Evolutionary conservation across 2,113 vertebrate species (phyloP).

Genomic region (Festucalex cinctus): DNA sequence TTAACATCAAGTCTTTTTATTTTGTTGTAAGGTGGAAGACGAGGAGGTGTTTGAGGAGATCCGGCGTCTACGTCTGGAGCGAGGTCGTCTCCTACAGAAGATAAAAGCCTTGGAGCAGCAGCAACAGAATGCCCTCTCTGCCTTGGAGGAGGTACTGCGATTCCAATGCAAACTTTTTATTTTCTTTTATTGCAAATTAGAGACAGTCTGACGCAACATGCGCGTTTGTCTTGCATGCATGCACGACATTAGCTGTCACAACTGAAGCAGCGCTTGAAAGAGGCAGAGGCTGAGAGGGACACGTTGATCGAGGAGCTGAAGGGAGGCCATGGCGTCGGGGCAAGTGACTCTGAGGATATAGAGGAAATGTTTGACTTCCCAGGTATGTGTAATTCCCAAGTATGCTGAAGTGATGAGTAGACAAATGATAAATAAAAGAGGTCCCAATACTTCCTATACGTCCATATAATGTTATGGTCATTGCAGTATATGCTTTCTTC

Average conservation of each 20-base stretch:
- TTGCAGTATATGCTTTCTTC: conserved; percentile 12
- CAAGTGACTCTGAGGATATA: conserved; percentile 68
- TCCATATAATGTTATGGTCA: not conserved
- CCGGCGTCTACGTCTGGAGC: conserved; percentile 82
- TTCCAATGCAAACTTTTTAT: not conserved
- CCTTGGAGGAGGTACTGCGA: conserved; percentile 71
- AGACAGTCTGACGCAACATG: not conserved
- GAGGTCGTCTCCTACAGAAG: conserved; percentile 87
- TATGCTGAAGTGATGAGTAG: not conserved
- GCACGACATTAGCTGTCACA: conserved; percentile 70
- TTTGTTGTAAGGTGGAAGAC: conserved; percentile 72
- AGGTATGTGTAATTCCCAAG: conserved; percentile 64
- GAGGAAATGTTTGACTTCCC: conserved; percentile 82
- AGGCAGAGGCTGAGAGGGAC: conserved; percentile 80
- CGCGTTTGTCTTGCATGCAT: not conserved
- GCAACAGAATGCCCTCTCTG: conserved; percentile 74
- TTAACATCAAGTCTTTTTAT: not conserved
- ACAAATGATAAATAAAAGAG: not conserved
- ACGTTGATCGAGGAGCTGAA: conserved; percentile 78
- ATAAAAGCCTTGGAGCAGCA: conserved; percentile 87
- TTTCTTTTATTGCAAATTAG: not conserved
- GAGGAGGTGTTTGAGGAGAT: conserved; percentile 91
- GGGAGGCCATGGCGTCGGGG: conserved; percentile 66
- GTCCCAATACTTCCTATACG: not conserved
- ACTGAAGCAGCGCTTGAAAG: conserved; percentile 72